Percentiles rank a stretch among this genome's conserved stretches.
Conservation (phyloP, 2,888 invertebrate species). For the Cheiracanthium punctorium region DNA sequence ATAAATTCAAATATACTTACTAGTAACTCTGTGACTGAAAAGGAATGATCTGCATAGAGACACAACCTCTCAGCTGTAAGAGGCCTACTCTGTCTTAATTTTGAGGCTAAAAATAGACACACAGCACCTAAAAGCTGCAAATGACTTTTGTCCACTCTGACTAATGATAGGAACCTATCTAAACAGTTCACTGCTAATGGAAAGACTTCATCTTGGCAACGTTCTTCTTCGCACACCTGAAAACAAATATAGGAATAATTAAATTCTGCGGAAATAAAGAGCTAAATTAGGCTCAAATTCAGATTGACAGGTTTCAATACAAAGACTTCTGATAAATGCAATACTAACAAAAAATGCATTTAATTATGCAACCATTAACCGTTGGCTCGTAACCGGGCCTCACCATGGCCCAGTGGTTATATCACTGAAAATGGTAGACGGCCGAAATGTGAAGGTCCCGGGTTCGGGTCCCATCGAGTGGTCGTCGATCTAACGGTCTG, state of each 20-base stretch:
- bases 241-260: conserved; percentile 72
- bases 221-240: conserved; percentile 95
- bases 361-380: too few relatives aligned
- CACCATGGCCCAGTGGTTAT: too few relatives aligned
- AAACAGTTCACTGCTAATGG: conserved; percentile 93
- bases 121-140: conserved; percentile 94
- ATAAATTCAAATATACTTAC: conserved; percentile 82
- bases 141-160: conserved; percentile 88
- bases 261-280: too few relatives aligned
- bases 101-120: conserved; percentile 93
- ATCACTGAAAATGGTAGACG: too few relatives aligned
- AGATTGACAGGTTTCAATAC: too few relatives aligned
- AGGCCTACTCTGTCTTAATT: conserved; percentile 91
- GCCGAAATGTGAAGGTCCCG: too few relatives aligned
- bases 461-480: too few relatives aligned
- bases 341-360: too few relatives aligned
- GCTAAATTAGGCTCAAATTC: too few relatives aligned
- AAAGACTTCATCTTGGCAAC: conserved; percentile 95
- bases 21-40: conserved; percentile 88
- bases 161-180: conserved; percentile 92
- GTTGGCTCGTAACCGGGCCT: too few relatives aligned
- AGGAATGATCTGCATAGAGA: conserved; percentile 95
- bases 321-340: too few relatives aligned
- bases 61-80: conserved; percentile 83
- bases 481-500: too few relatives aligned